Percentiles rank a stretch among this genome's conserved stretches.
phyloP scores from a whole-genome alignment of 1,140 invertebrate species.

The Dreissena polymorpha region DNA sequence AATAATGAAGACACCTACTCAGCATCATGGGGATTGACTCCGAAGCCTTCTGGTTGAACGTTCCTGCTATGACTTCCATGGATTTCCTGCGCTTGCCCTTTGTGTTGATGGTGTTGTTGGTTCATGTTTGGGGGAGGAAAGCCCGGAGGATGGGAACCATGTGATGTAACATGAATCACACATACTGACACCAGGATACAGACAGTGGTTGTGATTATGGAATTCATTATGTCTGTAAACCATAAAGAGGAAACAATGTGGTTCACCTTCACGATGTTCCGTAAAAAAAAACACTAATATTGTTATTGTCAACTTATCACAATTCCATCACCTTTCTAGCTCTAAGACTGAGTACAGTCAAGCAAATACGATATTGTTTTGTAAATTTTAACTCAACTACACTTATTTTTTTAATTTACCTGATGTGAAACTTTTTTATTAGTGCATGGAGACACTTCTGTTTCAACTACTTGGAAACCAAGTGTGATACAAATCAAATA shows the following conservation, averaged over 20 bases:
- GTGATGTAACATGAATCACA: slow-evolving; percentile 33
- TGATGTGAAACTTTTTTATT: too few relatives aligned
- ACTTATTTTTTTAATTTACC: too few relatives aligned
- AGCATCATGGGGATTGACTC: slow-evolving; percentile 60
- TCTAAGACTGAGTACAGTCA: too few relatives aligned
- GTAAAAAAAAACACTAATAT: too few relatives aligned
- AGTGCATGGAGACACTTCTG: too few relatives aligned
- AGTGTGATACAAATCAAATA: too few relatives aligned
- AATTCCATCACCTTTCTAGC: too few relatives aligned
- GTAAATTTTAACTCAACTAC: too few relatives aligned
- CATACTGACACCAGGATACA: slow-evolving; percentile 14
- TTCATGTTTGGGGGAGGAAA: slow-evolving; percentile 53
- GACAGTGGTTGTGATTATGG: neutral
- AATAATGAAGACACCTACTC: slow-evolving; percentile 58
- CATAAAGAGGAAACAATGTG: neutral
- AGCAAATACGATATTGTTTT: too few relatives aligned
- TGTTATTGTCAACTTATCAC: too few relatives aligned
- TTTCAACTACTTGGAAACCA: too few relatives aligned
- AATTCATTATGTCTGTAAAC: neutral
- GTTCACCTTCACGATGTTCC: too few relatives aligned
- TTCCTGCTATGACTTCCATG: slow-evolving; percentile 41
- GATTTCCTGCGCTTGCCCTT: slow-evolving; percentile 7
- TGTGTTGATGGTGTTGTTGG: neutral
- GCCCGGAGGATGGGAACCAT: slow-evolving; percentile 52
- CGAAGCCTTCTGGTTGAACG: slow-evolving; percentile 33